These are phyloP conservation scores for Sycobia sp. DNA, from an alignment of 1,140 invertebrate genomes.

Conservation along the genomic window DNA sequence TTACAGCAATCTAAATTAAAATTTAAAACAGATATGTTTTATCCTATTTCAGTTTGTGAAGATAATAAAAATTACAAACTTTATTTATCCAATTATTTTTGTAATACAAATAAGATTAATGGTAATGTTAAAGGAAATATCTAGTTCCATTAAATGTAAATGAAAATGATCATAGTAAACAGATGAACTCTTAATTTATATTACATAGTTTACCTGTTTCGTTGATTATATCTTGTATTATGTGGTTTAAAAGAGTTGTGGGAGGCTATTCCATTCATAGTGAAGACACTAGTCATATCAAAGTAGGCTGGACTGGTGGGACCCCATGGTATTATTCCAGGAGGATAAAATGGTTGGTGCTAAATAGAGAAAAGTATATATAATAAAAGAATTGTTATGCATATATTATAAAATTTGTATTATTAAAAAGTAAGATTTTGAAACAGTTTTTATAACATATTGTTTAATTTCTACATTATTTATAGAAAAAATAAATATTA, in stretches of 20 bases:
- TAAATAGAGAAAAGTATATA: constrained; percentile 42
- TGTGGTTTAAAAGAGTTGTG: constrained; percentile 68
- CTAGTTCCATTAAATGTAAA: too few relatives aligned
- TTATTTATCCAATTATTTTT: too few relatives aligned
- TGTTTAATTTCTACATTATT: too few relatives aligned
- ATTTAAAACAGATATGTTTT: background rate
- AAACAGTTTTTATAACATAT: background rate
- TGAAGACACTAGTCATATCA: constrained; percentile 74
- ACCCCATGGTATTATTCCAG: constrained; percentile 67
- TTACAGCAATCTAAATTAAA: background rate
- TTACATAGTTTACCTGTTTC: constrained; percentile 49
- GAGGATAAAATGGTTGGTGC: constrained; percentile 66
- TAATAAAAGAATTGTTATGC: too few relatives aligned
- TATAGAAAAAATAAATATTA: background rate
- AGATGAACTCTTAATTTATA: background rate
- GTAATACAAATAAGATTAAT: too few relatives aligned
- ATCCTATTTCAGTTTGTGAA: too few relatives aligned
- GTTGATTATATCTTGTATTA: constrained; percentile 57
- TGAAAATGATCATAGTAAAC: background rate
- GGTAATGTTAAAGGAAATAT: too few relatives aligned
- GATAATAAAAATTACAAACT: too few relatives aligned
- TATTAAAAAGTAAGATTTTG: background rate
- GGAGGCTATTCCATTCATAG: constrained; percentile 76
- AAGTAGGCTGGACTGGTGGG: constrained; percentile 68
- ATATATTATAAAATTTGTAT: too few relatives aligned